Conservation (phyloP, 1,140 invertebrate genomes). For the Micrasema longulum region DNA sequence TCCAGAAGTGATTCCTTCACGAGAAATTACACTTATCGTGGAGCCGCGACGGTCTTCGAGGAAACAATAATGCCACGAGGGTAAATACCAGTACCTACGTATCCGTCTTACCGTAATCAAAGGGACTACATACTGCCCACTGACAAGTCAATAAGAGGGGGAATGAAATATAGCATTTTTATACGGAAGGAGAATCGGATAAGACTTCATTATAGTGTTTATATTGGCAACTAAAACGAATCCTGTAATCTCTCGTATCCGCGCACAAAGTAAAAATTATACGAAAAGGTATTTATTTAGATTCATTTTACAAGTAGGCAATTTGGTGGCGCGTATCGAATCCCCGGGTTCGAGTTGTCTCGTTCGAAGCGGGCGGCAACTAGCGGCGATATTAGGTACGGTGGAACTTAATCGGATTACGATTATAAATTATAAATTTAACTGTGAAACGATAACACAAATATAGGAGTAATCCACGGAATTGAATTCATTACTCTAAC, state of each 20-base stretch:
- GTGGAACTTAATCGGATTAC: conserved; percentile 20
- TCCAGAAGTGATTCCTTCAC: conserved; percentile 27
- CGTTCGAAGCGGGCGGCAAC: no score
- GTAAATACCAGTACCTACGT: not conserved
- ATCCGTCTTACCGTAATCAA: not conserved
- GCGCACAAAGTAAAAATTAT: no score
- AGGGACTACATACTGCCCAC: no score
- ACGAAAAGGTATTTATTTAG: no score
- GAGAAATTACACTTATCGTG: conserved; percentile 16
- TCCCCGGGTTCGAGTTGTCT: not conserved
- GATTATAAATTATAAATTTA: conserved; percentile 16
- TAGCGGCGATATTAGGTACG: not conserved
- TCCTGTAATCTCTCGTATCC: no score
- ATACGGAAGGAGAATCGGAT: no score
- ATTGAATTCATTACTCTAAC: not conserved
- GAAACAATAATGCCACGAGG: conserved; percentile 14
- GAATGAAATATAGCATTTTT: no score
- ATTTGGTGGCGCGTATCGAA: not conserved
- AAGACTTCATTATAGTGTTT: no score
- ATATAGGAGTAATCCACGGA: conserved; percentile 4
- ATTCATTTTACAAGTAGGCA: not conserved
- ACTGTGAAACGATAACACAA: conserved; percentile 17
- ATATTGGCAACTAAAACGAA: no score
- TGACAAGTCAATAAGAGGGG: conserved; percentile 11
- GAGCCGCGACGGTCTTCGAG: not conserved